Percentiles rank a stretch among this genome's conserved stretches.
Evolutionary conservation across 2,888 invertebrate species (phyloP).

Genomic region (Hoplodrina ambigua): DNA sequence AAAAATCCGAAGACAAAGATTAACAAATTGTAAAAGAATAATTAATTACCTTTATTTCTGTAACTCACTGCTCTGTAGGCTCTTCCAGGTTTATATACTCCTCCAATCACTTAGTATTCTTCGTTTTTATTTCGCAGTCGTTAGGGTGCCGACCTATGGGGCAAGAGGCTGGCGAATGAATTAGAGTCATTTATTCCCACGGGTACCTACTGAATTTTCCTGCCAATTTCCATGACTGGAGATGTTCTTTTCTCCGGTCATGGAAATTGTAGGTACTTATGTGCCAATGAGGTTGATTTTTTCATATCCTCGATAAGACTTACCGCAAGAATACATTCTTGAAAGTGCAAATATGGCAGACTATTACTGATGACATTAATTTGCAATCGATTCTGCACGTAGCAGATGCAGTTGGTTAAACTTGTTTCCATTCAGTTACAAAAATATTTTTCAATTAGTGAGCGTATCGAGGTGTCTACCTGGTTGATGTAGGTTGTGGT

Average conservation of each 20-base stretch:
- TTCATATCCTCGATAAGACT: slow-evolving; percentile 18
- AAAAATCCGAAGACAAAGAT: no score
- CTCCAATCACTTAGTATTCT: neutral
- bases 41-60: no score
- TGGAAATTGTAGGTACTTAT: neutral
- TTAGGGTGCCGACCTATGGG: neutral
- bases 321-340: slow-evolving; percentile 37
- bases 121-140: neutral
- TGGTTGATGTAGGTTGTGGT: slow-evolving; percentile 83
- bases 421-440: slow-evolving; percentile 78
- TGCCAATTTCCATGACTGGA: slow-evolving; percentile 11
- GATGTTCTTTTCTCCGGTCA: neutral
- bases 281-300: slow-evolving; percentile 12
- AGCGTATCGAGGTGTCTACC: slow-evolving; percentile 64
- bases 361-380: slow-evolving; percentile 80
- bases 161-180: neutral
- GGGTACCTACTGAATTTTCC: neutral
- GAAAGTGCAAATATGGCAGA: slow-evolving; percentile 46
- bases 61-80: neutral
- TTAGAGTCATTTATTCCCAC: slow-evolving; percentile 4
- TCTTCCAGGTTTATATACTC: neutral
- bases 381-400: slow-evolving; percentile 82
- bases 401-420: slow-evolving; percentile 66
- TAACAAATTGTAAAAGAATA: no score
- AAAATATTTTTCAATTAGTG: slow-evolving; percentile 80